These are phyloP conservation scores for Gephyroberyx darwinii DNA, from an alignment of 2,797 vertebrate species.

Conservation along the genomic window DNA sequence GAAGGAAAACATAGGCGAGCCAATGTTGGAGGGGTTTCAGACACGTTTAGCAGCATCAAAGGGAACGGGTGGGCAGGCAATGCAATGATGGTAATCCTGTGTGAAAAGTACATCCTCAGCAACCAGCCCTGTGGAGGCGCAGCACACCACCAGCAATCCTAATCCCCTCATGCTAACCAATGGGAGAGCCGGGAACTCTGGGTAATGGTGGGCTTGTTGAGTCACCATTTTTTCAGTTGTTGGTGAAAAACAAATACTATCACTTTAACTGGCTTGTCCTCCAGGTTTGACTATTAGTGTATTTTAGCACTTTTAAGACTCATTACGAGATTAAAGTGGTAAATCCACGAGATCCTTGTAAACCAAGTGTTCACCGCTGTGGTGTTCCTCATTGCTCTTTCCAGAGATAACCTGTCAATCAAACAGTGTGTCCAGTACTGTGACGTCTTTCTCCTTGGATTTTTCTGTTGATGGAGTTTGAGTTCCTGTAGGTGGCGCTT, in stretches of 20 bases:
- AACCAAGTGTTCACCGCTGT: neutral
- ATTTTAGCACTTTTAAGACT: neutral
- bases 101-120: constrained; percentile 58
- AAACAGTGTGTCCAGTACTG: no score
- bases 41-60: constrained; percentile 54
- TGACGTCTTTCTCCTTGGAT: no score
- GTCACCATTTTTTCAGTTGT: constrained; percentile 1
- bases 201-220: neutral
- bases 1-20: constrained; percentile 22
- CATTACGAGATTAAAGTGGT: constrained; percentile 15
- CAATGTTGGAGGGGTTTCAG: constrained; percentile 56
- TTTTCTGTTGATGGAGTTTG: no score
- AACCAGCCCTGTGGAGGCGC: constrained; percentile 39
- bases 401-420: no score
- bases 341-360: neutral
- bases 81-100: constrained; percentile 64
- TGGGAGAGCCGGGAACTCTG: constrained; percentile 4
- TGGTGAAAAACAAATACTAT: constrained; percentile 25
- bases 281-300: neutral
- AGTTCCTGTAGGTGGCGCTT: no score
- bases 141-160: constrained; percentile 27
- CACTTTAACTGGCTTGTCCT: constrained; percentile 22
- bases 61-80: constrained; percentile 51
- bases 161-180: constrained; percentile 38
- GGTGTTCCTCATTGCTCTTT: neutral